phyloP scores from a whole-genome alignment of 2,113 vertebrate genomes.

The Boulengerochromis microlepis region DNA sequence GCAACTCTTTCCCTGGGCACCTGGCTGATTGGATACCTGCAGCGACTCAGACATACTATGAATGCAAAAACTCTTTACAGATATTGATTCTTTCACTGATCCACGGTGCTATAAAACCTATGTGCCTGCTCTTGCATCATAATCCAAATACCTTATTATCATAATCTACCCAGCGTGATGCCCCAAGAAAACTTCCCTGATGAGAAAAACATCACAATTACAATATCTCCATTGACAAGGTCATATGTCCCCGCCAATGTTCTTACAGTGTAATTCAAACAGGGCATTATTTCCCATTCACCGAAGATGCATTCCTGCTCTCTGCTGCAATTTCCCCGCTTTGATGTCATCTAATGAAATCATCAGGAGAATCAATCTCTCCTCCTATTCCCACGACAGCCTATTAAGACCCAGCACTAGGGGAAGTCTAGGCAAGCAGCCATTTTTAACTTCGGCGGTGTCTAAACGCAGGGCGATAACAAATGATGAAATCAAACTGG shows the following conservation, averaged over 20 bases:
- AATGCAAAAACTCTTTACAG: neutral
- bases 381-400: constrained; percentile 18
- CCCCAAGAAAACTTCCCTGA: neutral
- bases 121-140: neutral
- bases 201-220: constrained; percentile 30
- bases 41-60: neutral
- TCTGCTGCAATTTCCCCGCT: constrained; percentile 41
- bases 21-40: neutral
- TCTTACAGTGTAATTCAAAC: constrained; percentile 12
- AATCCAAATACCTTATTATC: neutral
- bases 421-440: constrained; percentile 23
- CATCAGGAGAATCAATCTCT: constrained; percentile 45
- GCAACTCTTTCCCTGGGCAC: neutral
- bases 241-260: neutral
- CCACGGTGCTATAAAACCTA: neutral
- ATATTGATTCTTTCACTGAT: neutral
- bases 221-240: neutral
- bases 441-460: constrained; percentile 28
- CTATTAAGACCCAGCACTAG: constrained; percentile 33
- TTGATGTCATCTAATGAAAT: constrained; percentile 62
- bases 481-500: constrained; percentile 45
- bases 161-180: neutral
- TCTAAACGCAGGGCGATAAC: constrained; percentile 27
- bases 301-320: constrained; percentile 11
- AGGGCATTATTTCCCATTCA: constrained; percentile 32